These are phyloP conservation scores for Coreoperca whiteheadi DNA, from an alignment of 2,113 vertebrate species.

Conservation along the genomic window DNA sequence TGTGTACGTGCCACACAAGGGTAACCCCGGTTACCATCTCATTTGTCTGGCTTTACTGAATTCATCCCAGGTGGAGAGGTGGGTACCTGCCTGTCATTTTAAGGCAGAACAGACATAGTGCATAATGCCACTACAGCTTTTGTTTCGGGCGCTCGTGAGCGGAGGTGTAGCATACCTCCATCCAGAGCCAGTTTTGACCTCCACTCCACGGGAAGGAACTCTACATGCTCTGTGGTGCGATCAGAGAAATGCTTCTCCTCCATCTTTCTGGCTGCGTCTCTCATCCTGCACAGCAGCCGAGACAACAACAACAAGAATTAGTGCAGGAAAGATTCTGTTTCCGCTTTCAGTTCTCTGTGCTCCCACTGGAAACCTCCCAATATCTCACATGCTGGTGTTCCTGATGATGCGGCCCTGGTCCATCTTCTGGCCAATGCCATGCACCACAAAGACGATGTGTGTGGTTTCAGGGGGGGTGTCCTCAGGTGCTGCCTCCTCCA, in stretches of 20 bases:
- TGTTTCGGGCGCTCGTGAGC: background rate
- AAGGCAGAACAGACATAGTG: background rate
- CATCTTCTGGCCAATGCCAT: constrained; percentile 98
- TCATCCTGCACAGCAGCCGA: constrained; percentile 86
- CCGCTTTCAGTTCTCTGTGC: background rate
- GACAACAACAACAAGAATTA: constrained; percentile 23
- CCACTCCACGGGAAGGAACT: constrained; percentile 98
- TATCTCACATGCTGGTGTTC: constrained; percentile 95
- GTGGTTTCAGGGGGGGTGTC: constrained; percentile 94
- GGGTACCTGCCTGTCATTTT: too few relatives aligned
- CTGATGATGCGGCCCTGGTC: constrained; percentile 98
- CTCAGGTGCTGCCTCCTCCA: constrained; percentile 94
- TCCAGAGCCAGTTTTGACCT: constrained; percentile 95
- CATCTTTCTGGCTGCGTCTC: constrained; percentile 95
- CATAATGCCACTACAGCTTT: background rate
- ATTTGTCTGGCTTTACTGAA: background rate
- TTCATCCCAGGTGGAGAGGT: background rate
- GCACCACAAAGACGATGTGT: constrained; percentile 97
- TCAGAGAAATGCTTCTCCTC: constrained; percentile 96
- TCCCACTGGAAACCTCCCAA: background rate
- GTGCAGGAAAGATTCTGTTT: background rate
- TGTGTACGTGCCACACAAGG: background rate
- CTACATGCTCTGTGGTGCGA: constrained; percentile 90
- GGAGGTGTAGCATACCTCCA: constrained; percentile 86
- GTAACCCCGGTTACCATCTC: background rate